Evolutionary conservation across 2,113 vertebrate genomes (phyloP), one percentile per base, ranked within the genome.

Genomic region (Tychaedon coryphoeus): DNA sequence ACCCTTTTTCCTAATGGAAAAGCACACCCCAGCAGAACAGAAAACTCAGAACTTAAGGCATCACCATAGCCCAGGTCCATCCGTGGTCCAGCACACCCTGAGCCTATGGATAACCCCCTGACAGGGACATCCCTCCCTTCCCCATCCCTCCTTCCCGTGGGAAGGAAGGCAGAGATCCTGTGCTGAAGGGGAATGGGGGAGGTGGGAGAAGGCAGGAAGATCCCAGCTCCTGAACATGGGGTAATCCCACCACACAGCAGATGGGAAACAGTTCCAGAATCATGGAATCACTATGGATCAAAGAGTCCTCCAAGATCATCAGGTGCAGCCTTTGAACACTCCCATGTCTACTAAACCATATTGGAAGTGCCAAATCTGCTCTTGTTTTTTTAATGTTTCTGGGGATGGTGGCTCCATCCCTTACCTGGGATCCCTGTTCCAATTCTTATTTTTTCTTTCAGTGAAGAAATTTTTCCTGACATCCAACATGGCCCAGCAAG

Each of bases 241-340:
- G 0, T 36, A 20, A 29, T 61, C 33, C 34, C 33, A 11, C 6
- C 18, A 4, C 2, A 0, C 34, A 51, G 18, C 5, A 76, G 64
- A 45, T 0, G 8, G 12, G 19, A 38, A 34, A 23, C 9, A 53
- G 19, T 40, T 9, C 40, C 18, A 5, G 45, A 26, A 33, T 10
- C 5, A 2, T 12, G 24, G 45, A 10, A 33, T 31, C 4, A 1
- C 3, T 6, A 0, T 4, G 14, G 33, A 28, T 53, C 38, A 9
- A 36, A 51, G 33, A 28, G 33, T 3, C 8, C 36, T 33, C 45
- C 45, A 53, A 14, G 38, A 2, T 8, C 43, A 31, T 24, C 19
- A 19, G 25, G 45, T 4, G 45, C 38, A 69, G 9, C 62, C 22
- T 36, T 50, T 26, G 18, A 12, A 22, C 5, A 4, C 8, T 40